phyloP scores from a whole-genome alignment of 1,140 invertebrate species.

The Drosophila triauraria region DNA sequence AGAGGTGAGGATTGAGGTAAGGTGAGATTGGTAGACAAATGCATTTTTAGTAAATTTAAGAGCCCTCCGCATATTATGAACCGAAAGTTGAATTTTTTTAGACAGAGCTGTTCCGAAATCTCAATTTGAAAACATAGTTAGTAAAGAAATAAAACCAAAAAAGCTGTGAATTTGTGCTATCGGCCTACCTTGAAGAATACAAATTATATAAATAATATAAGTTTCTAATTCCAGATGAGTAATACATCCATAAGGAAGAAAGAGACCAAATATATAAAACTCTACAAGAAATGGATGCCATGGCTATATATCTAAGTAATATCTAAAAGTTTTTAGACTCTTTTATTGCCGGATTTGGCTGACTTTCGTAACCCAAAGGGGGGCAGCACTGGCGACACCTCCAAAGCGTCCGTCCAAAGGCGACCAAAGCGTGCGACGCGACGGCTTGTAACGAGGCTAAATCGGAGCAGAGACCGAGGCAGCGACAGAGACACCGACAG shows the following conservation, averaged over 20 bases:
- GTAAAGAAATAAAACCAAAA: neutral
- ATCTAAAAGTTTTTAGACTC: neutral
- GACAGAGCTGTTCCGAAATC: neutral
- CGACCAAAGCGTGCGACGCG: conserved; percentile 8
- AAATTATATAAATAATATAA: neutral
- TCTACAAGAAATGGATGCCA: neutral
- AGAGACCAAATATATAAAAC: neutral
- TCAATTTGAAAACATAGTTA: neutral
- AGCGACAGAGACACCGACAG: neutral
- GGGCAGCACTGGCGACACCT: conserved; percentile 39
- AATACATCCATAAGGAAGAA: too few relatives aligned
- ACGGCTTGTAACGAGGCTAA: conserved; percentile 78
- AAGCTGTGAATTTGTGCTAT: neutral
- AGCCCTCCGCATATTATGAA: neutral
- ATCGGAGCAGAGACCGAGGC: conserved; percentile 48
- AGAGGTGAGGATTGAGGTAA: neutral
- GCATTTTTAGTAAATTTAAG: neutral
- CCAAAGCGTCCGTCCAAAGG: conserved; percentile 24
- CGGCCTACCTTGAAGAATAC: neutral
- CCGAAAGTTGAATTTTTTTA: neutral
- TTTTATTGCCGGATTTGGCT: neutral
- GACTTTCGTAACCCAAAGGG: conserved; percentile 15
- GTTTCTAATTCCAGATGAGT: too few relatives aligned
- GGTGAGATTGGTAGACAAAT: too few relatives aligned
- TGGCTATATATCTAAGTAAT: neutral